Percentiles rank a stretch among this genome's conserved stretches.
Conservation (phyloP, 2,797 vertebrate genomes). For the Nyctibius grandis region DNA sequence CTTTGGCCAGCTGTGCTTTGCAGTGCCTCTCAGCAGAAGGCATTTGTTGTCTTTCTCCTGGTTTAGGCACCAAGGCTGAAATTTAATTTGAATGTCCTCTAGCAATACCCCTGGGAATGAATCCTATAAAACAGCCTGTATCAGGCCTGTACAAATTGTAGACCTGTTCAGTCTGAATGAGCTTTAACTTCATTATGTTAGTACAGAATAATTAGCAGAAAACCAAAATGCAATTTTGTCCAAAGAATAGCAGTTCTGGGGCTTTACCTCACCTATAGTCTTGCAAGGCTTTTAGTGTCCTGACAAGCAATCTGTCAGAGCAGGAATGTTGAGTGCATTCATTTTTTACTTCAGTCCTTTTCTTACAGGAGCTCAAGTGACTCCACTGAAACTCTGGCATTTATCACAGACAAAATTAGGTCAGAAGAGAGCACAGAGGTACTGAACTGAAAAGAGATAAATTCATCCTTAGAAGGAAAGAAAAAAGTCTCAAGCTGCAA, state of each 20-base stretch:
- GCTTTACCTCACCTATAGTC: slow-evolving; percentile 49
- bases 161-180: slow-evolving; percentile 18
- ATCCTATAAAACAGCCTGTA: not conserved
- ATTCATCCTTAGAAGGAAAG: slow-evolving; percentile 24
- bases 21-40: not conserved
- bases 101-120: not conserved
- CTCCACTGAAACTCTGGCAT: slow-evolving; percentile 59
- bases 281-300: slow-evolving; percentile 55
- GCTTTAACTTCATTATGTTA: slow-evolving; percentile 39
- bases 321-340: slow-evolving; percentile 61
- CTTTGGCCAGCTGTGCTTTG: not conserved
- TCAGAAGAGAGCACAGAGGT: slow-evolving; percentile 51
- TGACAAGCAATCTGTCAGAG: slow-evolving; percentile 57
- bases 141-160: not conserved
- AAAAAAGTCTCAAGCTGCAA: not conserved
- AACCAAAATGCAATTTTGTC: slow-evolving; percentile 41
- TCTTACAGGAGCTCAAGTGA: slow-evolving; percentile 60
- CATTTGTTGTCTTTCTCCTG: not conserved
- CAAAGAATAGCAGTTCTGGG: slow-evolving; percentile 28
- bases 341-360: slow-evolving; percentile 60
- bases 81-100: not conserved
- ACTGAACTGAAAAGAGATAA: slow-evolving; percentile 37
- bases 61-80: not conserved
- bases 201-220: slow-evolving; percentile 48
- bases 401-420: slow-evolving; percentile 63